Percentiles rank a stretch among this genome's conserved stretches.
Evolutionary conservation across 2,797 vertebrate species (phyloP).

Genomic region (Phoeniculus purpureus): DNA sequence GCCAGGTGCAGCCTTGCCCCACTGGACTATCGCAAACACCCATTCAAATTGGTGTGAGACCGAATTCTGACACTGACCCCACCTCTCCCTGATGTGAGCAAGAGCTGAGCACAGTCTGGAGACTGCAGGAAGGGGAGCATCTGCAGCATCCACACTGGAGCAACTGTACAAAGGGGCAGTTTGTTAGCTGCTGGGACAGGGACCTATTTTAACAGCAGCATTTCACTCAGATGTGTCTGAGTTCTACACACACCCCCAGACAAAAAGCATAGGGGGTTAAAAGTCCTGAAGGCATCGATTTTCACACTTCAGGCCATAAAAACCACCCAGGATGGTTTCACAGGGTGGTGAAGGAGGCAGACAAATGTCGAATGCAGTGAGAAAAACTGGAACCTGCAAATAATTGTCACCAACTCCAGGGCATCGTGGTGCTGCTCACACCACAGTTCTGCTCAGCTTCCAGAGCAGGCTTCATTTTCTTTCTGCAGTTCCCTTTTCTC

Average conservation of each 20-base stretch:
- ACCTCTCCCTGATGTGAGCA: rapidly evolving
- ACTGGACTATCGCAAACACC: rapidly evolving
- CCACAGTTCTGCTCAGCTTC: background rate
- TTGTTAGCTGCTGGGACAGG: background rate
- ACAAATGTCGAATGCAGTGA: background rate
- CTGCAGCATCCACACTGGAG: background rate
- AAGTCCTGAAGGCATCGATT: background rate
- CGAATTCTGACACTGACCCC: background rate
- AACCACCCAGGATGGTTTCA: background rate
- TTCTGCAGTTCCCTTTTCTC: background rate
- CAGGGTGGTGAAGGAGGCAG: background rate
- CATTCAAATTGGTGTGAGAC: rapidly evolving
- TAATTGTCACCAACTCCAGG: background rate
- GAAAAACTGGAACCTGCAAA: background rate
- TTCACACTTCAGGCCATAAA: background rate
- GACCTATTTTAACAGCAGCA: too few relatives aligned
- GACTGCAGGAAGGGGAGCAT: background rate
- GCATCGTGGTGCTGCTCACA: background rate
- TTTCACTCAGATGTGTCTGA: background rate
- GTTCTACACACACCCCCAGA: background rate
- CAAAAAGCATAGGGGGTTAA: background rate
- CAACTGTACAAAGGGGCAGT: too few relatives aligned
- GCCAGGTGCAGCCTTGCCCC: rapidly evolving
- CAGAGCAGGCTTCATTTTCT: background rate
- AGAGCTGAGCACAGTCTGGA: background rate